A percentile compares a stretch with the other conserved stretches of the same genome.
Evolutionary conservation across 1,140 invertebrate genomes (phyloP).

Genomic region (Hycleus cichorii): DNA sequence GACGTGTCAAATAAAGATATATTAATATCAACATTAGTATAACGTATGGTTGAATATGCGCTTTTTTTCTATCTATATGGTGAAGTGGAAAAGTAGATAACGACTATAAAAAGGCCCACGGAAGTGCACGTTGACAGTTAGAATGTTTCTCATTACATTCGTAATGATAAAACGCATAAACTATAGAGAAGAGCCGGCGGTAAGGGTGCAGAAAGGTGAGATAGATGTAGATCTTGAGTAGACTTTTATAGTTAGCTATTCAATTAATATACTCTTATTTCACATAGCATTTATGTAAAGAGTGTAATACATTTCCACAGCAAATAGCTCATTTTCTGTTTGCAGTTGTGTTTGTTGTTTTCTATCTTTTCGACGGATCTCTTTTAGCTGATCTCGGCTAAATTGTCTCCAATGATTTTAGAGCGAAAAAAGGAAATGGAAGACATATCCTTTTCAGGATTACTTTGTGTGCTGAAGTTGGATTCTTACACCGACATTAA

Average conservation of each 20-base stretch:
- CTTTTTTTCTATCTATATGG: too few species aligned
- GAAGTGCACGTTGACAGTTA: conserved; percentile 1
- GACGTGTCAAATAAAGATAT: conserved; percentile 4
- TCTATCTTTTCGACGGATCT: conserved; percentile 9
- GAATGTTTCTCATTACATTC: too few species aligned
- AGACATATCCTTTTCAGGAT: conserved; percentile 12
- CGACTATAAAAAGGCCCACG: conserved; percentile 6
- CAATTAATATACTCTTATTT: conserved; percentile 12
- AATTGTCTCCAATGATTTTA: conserved; percentile 12
- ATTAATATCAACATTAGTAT: conserved; percentile 3
- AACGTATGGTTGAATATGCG: conserved; percentile 2
- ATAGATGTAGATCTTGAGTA: conserved; percentile 2
- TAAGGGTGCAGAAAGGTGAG: conserved; percentile 7
- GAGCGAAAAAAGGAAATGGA: conserved; percentile 8
- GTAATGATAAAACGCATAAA: not conserved
- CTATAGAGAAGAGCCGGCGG: not conserved
- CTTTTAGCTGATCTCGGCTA: conserved; percentile 8
- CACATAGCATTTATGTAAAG: not conserved
- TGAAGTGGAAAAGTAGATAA: not conserved
- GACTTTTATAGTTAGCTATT: conserved; percentile 2
- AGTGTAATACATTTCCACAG: not conserved
- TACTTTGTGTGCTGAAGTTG: conserved; percentile 13
- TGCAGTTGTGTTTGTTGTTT: not conserved
- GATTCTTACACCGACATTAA: conserved; percentile 10
- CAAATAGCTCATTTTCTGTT: conserved; percentile 5